Evolutionary conservation across 2,888 invertebrate species (phyloP), one percentile per base, ranked within the genome.

Genomic region (Darwinula stevensoni): DNA sequence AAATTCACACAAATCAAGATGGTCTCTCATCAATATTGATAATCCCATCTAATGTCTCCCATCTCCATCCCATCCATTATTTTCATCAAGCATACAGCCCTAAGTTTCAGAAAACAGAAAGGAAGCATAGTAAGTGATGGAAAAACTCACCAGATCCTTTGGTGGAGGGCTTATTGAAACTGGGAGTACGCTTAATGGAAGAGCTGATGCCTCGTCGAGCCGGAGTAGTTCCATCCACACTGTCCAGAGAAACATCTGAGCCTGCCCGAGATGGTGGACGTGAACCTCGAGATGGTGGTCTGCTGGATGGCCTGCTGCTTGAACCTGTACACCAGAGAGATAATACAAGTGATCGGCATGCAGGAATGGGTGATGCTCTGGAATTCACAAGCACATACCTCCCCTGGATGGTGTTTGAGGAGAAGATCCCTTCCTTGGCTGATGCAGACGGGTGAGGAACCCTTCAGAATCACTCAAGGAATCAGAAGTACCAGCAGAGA

Each of bases 401-500:
- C 42, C 43, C 32, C 38, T 41, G 36, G 29, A 38, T 34, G 30
- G 36, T 40, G 29, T 35, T 39, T 34, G 37, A 36, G 28, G 37
- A 30, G 30, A 34, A n/a, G n/a, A n/a, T n/a, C n/a, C n/a, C n/a
- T n/a, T n/a, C n/a, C n/a, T n/a, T n/a, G 9, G 22, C 22, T 6
- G 22, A 22, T 40, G 43, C 27, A 45, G 37, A 36, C 65, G 63
- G 33, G 67, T 63, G 44, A 68, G 65, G 41, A 67, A 62, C 35
- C 67, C 67, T 36, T 69, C 67, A 57, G 78, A 76, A 47, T 75
- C 78, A 47, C 78, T 78, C 45, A 74, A 75, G 32, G 78, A 60
- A 27, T 82, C 80, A 14, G 80, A 78, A 17, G 78, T 80, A 30
- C 76, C 75, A 22, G 73, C 75, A 38, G 75, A 74, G 36, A 74